These are phyloP conservation scores for Mallateleia sp. DNA, from an alignment of 2,888 invertebrate genomes.

Conservation along the genomic window DNA sequence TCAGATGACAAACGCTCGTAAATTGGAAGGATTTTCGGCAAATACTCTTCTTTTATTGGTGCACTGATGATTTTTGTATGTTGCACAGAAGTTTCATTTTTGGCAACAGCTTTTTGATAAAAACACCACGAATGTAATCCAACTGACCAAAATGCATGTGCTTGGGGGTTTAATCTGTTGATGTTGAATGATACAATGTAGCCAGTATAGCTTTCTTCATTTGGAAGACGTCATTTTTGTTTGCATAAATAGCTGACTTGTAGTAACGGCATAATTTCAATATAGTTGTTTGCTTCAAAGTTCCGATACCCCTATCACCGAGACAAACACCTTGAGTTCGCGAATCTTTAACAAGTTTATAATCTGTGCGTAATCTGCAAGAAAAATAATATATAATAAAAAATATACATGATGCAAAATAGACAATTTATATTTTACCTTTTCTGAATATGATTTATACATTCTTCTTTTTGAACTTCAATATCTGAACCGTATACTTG, in stretches of 20 bases:
- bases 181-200: constrained; percentile 6
- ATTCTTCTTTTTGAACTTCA: constrained; percentile 12
- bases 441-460: constrained; percentile 15
- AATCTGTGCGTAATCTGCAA: constrained; percentile 14
- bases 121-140: constrained; percentile 12
- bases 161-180: constrained; percentile 5
- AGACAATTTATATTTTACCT: background rate
- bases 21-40: constrained; percentile 23
- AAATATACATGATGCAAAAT: background rate
- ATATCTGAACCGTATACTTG: constrained; percentile 10
- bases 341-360: constrained; percentile 10
- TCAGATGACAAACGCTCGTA: constrained; percentile 12
- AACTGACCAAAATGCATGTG: background rate
- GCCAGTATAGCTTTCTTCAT: constrained; percentile 22
- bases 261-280: constrained; percentile 5
- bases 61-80: constrained; percentile 6
- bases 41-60: constrained; percentile 28
- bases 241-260: constrained; percentile 13
- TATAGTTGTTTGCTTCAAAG: constrained; percentile 4
- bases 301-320: background rate
- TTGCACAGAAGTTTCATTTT: background rate
- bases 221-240: background rate
- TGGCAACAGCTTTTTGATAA: constrained; percentile 15
- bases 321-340: constrained; percentile 11
- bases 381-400: background rate